These are phyloP conservation scores for Cantharis lateralis DNA, from an alignment of 2,888 invertebrate genomes.

Conservation along the genomic window DNA sequence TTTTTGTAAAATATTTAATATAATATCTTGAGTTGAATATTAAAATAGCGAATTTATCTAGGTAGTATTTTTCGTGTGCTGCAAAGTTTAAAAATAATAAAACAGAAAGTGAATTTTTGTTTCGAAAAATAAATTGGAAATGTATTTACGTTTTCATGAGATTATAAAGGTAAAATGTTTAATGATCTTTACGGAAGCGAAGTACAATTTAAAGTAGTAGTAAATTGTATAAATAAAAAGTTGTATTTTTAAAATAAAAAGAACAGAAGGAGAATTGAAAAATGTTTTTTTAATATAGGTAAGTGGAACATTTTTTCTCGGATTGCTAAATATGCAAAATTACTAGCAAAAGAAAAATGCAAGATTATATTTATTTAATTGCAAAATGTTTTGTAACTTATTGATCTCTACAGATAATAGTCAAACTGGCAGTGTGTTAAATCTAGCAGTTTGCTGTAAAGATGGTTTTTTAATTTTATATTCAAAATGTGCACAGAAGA, in stretches of 20 bases:
- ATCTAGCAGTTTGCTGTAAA: too few relatives aligned
- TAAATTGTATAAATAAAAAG: background rate
- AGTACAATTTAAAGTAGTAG: background rate
- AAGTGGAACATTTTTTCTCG: background rate
- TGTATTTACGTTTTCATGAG: background rate
- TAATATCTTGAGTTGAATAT: background rate
- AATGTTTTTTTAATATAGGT: background rate
- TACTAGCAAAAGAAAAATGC: background rate
- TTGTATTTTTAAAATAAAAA: background rate
- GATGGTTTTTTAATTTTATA: too few relatives aligned
- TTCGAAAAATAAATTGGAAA: background rate
- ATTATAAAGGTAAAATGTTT: background rate
- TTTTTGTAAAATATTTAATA: background rate
- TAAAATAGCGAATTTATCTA: background rate
- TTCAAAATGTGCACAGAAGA: too few relatives aligned
- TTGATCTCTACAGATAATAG: too few relatives aligned
- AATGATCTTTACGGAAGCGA: background rate
- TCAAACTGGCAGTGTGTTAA: too few relatives aligned
- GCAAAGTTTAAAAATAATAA: background rate
- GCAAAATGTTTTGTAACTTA: too few relatives aligned
- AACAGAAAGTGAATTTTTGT: background rate
- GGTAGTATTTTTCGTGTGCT: background rate
- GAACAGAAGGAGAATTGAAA: background rate
- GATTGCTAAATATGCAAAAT: background rate
- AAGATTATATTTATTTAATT: too few relatives aligned